A percentile compares a stretch with the other conserved stretches of the same genome.
phyloP scores from a whole-genome alignment of 2,888 invertebrate genomes.

The Stramonita haemastoma region DNA sequence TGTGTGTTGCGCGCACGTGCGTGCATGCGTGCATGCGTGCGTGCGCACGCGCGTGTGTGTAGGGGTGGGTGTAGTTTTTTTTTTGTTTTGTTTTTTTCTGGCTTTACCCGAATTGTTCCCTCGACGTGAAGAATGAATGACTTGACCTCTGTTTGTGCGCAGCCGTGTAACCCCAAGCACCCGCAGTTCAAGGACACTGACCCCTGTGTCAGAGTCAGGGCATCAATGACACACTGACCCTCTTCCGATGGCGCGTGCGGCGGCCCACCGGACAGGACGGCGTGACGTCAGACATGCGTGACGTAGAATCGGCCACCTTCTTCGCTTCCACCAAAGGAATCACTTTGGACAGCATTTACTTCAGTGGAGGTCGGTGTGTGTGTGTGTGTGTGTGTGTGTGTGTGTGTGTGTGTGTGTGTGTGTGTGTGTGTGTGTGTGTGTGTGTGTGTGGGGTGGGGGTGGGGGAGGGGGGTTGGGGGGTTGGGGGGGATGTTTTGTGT shows the following conservation, averaged over 20 bases:
- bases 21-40: no score
- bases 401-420: neutral
- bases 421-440: neutral
- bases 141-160: neutral
- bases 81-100: neutral
- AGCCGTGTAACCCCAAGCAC: slow-evolving; percentile 76
- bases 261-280: slow-evolving; percentile 70
- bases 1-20: no score
- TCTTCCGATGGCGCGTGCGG: slow-evolving; percentile 75
- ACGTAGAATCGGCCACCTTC: slow-evolving; percentile 74
- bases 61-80: neutral
- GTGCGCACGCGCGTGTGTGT: no score
- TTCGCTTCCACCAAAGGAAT: slow-evolving; percentile 74
- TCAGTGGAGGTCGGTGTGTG: slow-evolving; percentile 67
- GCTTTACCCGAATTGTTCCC: neutral
- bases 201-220: slow-evolving; percentile 70
- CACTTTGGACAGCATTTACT: slow-evolving; percentile 77
- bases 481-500: no score
- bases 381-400: slow-evolving; percentile 1
- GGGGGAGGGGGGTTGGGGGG: no score
- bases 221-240: slow-evolving; percentile 74
- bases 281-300: slow-evolving; percentile 68
- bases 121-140: no score
- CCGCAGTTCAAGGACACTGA: slow-evolving; percentile 72
- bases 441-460: no score